phyloP scores from a whole-genome alignment of 2,797 vertebrate species.

The Champsocephalus esox region DNA sequence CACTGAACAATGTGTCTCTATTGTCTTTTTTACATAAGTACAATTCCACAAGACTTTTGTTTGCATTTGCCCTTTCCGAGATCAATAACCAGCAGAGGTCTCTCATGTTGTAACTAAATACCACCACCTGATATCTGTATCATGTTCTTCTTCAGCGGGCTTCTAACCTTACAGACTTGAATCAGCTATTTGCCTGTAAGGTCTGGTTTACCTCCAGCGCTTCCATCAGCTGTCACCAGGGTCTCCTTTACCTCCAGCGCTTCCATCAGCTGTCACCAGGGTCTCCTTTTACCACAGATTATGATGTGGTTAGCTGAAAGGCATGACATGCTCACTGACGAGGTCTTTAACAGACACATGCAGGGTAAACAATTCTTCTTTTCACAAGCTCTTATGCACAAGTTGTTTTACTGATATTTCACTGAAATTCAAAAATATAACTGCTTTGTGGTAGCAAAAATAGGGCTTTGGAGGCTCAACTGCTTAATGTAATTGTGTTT shows the following conservation, averaged over 20 bases:
- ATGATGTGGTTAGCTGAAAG: background rate
- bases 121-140: slow-evolving; percentile 41
- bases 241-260: background rate
- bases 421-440: background rate
- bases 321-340: background rate
- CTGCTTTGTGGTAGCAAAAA: background rate
- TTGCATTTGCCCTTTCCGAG: background rate
- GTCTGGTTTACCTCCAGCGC: slow-evolving; percentile 6
- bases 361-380: background rate
- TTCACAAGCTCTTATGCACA: background rate
- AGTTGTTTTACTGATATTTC: slow-evolving; percentile 5
- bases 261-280: slow-evolving; percentile 5
- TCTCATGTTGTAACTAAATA: slow-evolving; percentile 10
- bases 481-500: background rate
- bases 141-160: slow-evolving; percentile 28
- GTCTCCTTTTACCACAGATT: slow-evolving; percentile 10
- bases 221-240: slow-evolving; percentile 5
- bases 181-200: slow-evolving; percentile 17
- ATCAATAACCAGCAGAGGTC: slow-evolving; percentile 6
- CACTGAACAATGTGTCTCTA: background rate
- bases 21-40: background rate
- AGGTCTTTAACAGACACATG: background rate
- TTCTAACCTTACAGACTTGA: slow-evolving; percentile 24
- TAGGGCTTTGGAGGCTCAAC: background rate
- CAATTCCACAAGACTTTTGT: background rate